Percentiles rank a stretch among this genome's conserved stretches.
These are phyloP conservation scores for Gopherus flavomarginatus DNA, from an alignment of 2,113 vertebrate genomes.

Conservation along the genomic window DNA sequence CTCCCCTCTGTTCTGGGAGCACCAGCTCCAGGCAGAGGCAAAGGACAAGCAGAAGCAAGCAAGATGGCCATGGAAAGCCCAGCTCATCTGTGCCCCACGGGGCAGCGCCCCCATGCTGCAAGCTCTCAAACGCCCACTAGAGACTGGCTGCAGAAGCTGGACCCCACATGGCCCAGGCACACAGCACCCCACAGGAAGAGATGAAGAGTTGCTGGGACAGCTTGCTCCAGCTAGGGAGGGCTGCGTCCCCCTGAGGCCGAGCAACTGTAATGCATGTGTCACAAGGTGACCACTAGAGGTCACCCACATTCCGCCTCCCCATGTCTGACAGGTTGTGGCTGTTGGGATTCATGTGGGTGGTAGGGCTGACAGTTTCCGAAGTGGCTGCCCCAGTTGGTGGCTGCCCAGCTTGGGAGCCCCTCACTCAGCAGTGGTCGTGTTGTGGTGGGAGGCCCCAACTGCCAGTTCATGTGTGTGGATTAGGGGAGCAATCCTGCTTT, in stretches of 20 bases:
- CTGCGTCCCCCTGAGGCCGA: background rate
- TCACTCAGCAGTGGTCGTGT: background rate
- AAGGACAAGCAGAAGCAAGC: background rate
- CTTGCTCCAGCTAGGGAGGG: background rate
- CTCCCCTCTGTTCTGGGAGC: too few relatives aligned
- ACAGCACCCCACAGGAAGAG: background rate
- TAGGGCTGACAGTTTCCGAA: too few relatives aligned
- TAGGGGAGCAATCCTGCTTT: background rate
- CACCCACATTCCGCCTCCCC: fast-evolving
- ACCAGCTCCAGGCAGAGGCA: background rate
- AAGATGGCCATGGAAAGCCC: background rate
- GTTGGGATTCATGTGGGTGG: too few relatives aligned
- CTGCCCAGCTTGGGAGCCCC: background rate
- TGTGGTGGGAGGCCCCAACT: background rate
- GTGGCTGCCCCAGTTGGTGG: background rate
- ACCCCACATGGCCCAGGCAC: background rate
- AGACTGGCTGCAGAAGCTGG: too few relatives aligned
- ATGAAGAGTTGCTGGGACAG: too few relatives aligned
- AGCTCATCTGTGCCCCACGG: background rate
- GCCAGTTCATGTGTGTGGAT: background rate
- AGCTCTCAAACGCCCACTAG: background rate
- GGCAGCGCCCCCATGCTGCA: background rate
- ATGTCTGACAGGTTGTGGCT: background rate
- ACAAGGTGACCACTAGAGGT: background rate
- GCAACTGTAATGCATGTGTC: background rate